Percentiles rank a stretch among this genome's conserved stretches.
phyloP scores from a whole-genome alignment of 2,888 invertebrate genomes.

The Elegia similella region DNA sequence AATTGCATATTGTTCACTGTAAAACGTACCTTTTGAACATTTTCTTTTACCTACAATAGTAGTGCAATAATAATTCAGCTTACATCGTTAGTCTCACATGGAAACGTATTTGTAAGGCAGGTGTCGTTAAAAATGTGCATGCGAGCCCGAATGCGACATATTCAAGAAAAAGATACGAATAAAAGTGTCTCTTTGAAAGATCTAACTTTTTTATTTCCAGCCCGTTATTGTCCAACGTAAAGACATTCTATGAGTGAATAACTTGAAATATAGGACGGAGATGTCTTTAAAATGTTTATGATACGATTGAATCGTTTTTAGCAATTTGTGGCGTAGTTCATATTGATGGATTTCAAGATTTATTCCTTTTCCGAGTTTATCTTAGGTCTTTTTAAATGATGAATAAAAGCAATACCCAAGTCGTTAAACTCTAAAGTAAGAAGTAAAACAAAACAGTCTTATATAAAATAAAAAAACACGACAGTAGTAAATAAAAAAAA shows the following conservation, averaged over 20 bases:
- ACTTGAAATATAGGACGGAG: not conserved
- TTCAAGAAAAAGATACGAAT: not conserved
- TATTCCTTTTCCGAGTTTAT: no score
- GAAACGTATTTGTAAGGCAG: not conserved
- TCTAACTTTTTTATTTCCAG: not conserved
- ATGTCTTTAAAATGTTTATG: not conserved
- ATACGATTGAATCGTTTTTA: not conserved
- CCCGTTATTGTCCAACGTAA: not conserved
- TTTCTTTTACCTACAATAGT: no score
- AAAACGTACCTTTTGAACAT: no score
- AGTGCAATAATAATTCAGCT: not conserved
- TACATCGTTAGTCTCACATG: not conserved
- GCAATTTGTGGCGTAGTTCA: not conserved
- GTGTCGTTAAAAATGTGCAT: not conserved
- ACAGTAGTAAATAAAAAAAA: no score
- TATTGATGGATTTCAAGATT: not conserved
- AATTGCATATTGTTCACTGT: no score
- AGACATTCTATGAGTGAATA: not conserved
- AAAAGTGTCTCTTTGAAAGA: not conserved
- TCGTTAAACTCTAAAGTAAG: no score
- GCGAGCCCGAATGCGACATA: not conserved
- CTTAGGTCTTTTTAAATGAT: no score
- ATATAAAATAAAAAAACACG: no score
- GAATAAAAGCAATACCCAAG: no score
- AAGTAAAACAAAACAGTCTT: no score